These are phyloP conservation scores for Chrosomus eos DNA, from an alignment of 2,797 vertebrate species.

Conservation along the genomic window DNA sequence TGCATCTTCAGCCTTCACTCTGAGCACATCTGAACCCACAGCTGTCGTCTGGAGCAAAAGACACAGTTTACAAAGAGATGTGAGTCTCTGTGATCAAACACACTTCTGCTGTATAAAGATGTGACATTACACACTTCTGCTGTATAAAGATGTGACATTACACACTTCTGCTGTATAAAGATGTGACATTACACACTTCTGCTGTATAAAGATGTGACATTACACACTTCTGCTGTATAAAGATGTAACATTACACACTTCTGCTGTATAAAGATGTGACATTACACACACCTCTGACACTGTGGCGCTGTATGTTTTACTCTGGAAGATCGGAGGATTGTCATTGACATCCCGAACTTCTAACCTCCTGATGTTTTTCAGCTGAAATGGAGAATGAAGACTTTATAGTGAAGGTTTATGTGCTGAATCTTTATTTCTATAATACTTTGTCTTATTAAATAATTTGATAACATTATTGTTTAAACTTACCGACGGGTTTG, in stretches of 20 bases:
- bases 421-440: not conserved
- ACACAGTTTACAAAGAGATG: not conserved
- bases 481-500: constrained; percentile 44
- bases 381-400: constrained; percentile 53
- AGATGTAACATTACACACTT: not conserved
- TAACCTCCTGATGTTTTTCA: constrained; percentile 59
- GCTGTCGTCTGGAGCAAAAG: constrained; percentile 55
- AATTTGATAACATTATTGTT: not conserved
- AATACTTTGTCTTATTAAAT: not conserved
- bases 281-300: constrained; percentile 74
- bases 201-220: not conserved
- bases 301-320: constrained; percentile 33
- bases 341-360: constrained; percentile 72
- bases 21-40: constrained; percentile 60
- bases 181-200: not conserved
- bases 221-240: not conserved
- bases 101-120: not conserved
- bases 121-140: not conserved
- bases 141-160: not conserved
- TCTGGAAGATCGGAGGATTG: constrained; percentile 71
- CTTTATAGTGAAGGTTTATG: not conserved
- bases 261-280: not conserved
- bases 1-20: constrained; percentile 72
- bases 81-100: not conserved
- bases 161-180: not conserved